Evolutionary conservation across 1,140 invertebrate genomes (phyloP), one percentile per base, ranked within the genome.

Genomic region (Drosophila nigromelanica): DNA sequence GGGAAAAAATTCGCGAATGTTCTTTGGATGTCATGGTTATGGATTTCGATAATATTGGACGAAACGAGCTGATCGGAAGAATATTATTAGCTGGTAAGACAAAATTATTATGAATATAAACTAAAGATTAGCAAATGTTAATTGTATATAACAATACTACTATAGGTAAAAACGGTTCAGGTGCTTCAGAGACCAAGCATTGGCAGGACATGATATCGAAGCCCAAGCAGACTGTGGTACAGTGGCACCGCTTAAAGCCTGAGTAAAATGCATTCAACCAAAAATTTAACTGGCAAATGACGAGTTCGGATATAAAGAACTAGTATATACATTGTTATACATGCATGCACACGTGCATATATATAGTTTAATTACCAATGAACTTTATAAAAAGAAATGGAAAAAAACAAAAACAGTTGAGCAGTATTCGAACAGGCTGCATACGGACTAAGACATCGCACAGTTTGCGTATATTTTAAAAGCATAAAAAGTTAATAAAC

Each of bases 141-240:
- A 14, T 4, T 4, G n/a, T 45, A n/a, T 55, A 35, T 43, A 21
- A 33, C 5, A 27, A 30, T 48, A 33, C 18, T 48, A 40, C 10
- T 33, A 27, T 40, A 97, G 97, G 97, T 47, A 97, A 98, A 93
- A 98, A 97, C 80, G 97, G 97, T 14, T 97, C 96, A 18, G 97
- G 97, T 5, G 97, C 97, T 8, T 96, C 96, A 11, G 97, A 98
- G 92, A 97, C 97, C 1, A 98, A 98, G 92, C 97, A 98, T 89
- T 98, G 97, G 97, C 96, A 97, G 85, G 97, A 98, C 89, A 98
- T 98, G 98, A 98, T 98, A 66, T 98, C 97, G 37, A 98, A 98
- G 90, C 97, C 98, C 2, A 93, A 97, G 67, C 97, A 98, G 92
- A 97, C 96, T 60, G 97, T 98, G 67, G 96, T 98, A 6, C 96